A percentile compares a stretch with the other conserved stretches of the same genome.
phyloP scores from a whole-genome alignment of 2,797 vertebrate genomes.

The Coranthus polyacanthus region DNA sequence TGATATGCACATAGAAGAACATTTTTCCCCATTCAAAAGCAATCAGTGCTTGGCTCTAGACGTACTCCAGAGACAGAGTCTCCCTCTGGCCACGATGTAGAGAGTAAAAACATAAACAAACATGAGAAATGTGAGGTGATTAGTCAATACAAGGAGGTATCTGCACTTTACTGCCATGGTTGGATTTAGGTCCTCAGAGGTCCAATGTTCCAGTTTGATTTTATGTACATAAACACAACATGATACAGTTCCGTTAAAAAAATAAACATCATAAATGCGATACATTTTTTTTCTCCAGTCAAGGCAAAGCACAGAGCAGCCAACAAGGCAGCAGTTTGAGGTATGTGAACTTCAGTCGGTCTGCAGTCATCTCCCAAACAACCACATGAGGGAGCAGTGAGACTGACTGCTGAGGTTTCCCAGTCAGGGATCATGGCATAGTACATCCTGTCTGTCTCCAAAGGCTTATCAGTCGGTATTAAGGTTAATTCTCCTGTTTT shows the following conservation, averaged over 20 bases:
- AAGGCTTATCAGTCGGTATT: constrained; percentile 12
- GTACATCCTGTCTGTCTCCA: constrained; percentile 49
- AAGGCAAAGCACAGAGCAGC: constrained; percentile 69
- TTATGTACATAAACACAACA: constrained; percentile 57
- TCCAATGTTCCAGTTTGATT: constrained; percentile 54
- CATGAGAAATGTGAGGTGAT: constrained; percentile 54
- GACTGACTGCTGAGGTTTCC: constrained; percentile 44
- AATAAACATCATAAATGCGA: constrained; percentile 46
- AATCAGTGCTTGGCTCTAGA: constrained; percentile 79
- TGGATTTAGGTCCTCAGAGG: constrained; percentile 62
- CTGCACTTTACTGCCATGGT: constrained; percentile 63
- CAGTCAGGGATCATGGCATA: constrained; percentile 42
- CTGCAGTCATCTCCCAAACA: constrained; percentile 33
- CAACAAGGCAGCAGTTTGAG: constrained; percentile 66
- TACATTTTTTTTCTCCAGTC: constrained; percentile 62
- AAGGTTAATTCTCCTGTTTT: constrained; percentile 24
- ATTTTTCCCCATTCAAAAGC: constrained; percentile 69
- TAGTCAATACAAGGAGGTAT: constrained; percentile 58
- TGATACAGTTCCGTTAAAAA: constrained; percentile 47
- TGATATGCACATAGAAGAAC: constrained; percentile 75
- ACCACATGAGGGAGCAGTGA: constrained; percentile 50
- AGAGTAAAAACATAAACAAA: constrained; percentile 54
- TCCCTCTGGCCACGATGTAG: constrained; percentile 60
- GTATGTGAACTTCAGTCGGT: constrained; percentile 65
- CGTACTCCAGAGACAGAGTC: constrained; percentile 47